Evolutionary conservation across 1,140 invertebrate species (phyloP).

Genomic region (Elymnias hypermnestra): DNA sequence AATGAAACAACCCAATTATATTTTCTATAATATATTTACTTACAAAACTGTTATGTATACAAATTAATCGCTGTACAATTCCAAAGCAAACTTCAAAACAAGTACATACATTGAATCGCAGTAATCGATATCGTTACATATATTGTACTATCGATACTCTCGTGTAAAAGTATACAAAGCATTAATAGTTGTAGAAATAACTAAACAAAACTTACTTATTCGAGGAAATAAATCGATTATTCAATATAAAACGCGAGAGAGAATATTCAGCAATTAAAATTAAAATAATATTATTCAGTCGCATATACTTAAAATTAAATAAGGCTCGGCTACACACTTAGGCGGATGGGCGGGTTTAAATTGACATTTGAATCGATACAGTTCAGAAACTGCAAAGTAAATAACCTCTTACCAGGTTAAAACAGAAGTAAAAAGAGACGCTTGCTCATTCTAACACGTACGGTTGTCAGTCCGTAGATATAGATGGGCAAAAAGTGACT

Average conservation of each 20-base stretch:
- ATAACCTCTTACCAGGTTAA: too few relatives aligned
- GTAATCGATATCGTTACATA: background rate
- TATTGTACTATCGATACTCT: slow-evolving; percentile 15
- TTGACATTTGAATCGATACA: too few relatives aligned
- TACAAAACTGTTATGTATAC: slow-evolving; percentile 62
- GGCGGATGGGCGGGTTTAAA: too few relatives aligned
- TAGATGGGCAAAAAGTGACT: too few relatives aligned
- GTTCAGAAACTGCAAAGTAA: too few relatives aligned
- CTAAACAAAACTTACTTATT: background rate
- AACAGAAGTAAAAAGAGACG: too few relatives aligned
- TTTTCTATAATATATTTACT: slow-evolving; percentile 39
- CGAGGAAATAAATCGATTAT: slow-evolving; percentile 2
- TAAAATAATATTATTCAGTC: slow-evolving; percentile 31
- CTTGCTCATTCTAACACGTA: too few relatives aligned
- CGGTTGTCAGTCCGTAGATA: too few relatives aligned
- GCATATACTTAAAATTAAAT: slow-evolving; percentile 33
- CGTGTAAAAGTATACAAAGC: slow-evolving; percentile 9
- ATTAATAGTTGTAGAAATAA: slow-evolving; percentile 1
- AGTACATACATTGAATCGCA: slow-evolving; percentile 9
- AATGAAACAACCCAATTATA: background rate
- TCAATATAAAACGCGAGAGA: slow-evolving; percentile 5
- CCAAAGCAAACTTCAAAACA: slow-evolving; percentile 30
- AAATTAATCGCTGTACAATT: slow-evolving; percentile 65
- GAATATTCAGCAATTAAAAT: slow-evolving; percentile 1
- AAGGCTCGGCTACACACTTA: slow-evolving; percentile 21